Base-by-base conservation (phyloP, 2,797 vertebrate species). In the Cyprinella venusta region DNA sequence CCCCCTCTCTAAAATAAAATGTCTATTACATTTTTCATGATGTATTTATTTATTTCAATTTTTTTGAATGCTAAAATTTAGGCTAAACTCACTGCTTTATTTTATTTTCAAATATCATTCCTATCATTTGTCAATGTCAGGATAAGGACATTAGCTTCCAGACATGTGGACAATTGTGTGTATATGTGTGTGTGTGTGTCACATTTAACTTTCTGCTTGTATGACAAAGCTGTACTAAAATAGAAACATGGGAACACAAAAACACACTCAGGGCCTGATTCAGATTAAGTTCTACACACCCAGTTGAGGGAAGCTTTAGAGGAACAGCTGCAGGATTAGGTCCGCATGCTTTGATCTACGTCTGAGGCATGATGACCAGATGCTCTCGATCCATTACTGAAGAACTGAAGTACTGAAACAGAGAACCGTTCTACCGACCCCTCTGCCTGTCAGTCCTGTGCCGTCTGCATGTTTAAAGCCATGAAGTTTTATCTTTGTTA, bases 321-420 rank as follows among this genome's bases (percentile, higher is more conserved):
- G 82, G 19, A 74, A 77, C 82, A 86, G 74, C 86, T 86, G 86
- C 61, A 65, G 82, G 86, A 86, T 84, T 84, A 82, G 38, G 40
- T 30, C 76, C 24, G 30, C 71, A 48, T 69, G 45, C 83, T 85
- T 86, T 86, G 85, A 86, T 84, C 77, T 59, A 48, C 16, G 75
- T 45, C 16, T 72, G 40, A 81, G 61, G 67, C 38, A 67, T 65
- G 52, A 24, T 77, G 61, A 81, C 56, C 71, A 80, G 81, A 74
- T 42, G 50, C 76, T 81, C 24, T 19, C 52, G 45, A 61, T 72
- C 26, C 26, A 74, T 64, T 64, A 45, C 10, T n/a, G 6, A 80
- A 56, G 45, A 45, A 15, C 45, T 45, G 45, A 45, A 45, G 12
- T 1, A 63, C 24, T 81, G n/a, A 4, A 64, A 26, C 7, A 21